phyloP scores from a whole-genome alignment of 2,888 invertebrate genomes.

The Ypsolopha scabrella region DNA sequence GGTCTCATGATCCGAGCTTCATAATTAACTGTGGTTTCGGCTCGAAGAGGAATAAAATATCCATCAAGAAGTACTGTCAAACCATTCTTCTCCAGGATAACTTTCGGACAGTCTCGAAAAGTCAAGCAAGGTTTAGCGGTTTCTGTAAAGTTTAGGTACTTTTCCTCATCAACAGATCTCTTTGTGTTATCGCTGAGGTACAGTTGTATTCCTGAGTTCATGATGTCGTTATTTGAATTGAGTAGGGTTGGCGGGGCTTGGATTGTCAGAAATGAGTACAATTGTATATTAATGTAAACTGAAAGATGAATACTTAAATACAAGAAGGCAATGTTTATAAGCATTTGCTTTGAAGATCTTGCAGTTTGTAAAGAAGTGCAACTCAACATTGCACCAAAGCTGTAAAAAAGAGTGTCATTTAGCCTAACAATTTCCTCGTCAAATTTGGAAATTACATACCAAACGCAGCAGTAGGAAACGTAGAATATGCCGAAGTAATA shows the following conservation, averaged over 20 bases:
- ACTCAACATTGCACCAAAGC: constrained; percentile 16
- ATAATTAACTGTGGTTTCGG: constrained; percentile 27
- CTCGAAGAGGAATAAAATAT: constrained; percentile 30
- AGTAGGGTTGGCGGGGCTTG: constrained; percentile 20
- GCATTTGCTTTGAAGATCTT: constrained; percentile 34
- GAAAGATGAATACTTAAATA: constrained; percentile 36
- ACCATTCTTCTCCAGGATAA: constrained; percentile 26
- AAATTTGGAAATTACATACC: constrained; percentile 27
- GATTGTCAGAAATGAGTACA: constrained; percentile 33
- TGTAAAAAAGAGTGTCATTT: constrained; percentile 24
- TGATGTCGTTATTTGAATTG: constrained; percentile 31
- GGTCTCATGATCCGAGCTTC: constrained; percentile 37
- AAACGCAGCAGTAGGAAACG: constrained; percentile 26
- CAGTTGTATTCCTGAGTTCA: constrained; percentile 26
- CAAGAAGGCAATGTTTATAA: constrained; percentile 35
- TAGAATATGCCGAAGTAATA: constrained; percentile 43
- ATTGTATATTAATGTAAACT: constrained; percentile 35
- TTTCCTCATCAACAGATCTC: constrained; percentile 31
- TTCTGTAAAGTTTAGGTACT: constrained; percentile 26
- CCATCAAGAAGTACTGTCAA: constrained; percentile 31
- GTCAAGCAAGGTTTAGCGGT: constrained; percentile 27
- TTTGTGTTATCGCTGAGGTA: constrained; percentile 26
- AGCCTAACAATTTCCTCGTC: constrained; percentile 25
- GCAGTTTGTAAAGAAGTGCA: constrained; percentile 25
- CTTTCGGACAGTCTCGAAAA: constrained; percentile 26